Percentiles rank a stretch among this genome's conserved stretches.
phyloP scores from a whole-genome alignment of 2,113 vertebrate genomes.

The Mastomys natalensis region DNA sequence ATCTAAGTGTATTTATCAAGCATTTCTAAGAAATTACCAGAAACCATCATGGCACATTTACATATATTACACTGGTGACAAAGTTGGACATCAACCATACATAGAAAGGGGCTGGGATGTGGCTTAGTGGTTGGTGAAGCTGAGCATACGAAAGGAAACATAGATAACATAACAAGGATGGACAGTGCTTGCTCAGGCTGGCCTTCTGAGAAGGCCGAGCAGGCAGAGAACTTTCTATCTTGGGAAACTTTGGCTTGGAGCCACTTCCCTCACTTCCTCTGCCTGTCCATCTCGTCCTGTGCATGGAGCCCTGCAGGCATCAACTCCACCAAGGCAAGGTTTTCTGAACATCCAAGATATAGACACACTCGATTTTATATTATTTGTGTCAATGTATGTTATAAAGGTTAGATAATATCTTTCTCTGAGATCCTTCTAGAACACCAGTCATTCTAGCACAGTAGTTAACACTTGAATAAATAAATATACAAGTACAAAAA shows the following conservation, averaged over 20 bases:
- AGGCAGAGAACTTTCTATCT: not conserved
- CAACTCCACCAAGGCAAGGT: not conserved
- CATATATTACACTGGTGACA: not conserved
- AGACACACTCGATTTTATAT: not conserved
- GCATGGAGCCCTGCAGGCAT: not conserved
- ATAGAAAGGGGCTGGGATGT: not conserved
- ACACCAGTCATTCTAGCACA: constrained; percentile 18
- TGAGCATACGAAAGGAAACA: not conserved
- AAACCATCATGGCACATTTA: not conserved
- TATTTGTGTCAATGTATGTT: constrained; percentile 19
- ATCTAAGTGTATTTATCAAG: not conserved
- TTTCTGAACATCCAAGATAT: constrained; percentile 33
- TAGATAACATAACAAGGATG: not conserved
- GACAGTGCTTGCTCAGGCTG: not conserved
- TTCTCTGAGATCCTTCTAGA: not conserved
- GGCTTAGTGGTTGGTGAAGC: not conserved
- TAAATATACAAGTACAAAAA: constrained; percentile 49
- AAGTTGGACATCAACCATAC: not conserved
- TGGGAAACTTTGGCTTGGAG: not conserved
- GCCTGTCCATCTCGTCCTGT: not conserved
- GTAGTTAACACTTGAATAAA: constrained; percentile 49
- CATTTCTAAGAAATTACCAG: not conserved
- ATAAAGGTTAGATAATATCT: not conserved
- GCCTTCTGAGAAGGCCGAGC: not conserved
- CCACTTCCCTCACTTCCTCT: not conserved